A percentile compares a stretch with the other conserved stretches of the same genome.
Conservation (phyloP, 2,797 vertebrate genomes). For the Dromococcyx pavoninus region DNA sequence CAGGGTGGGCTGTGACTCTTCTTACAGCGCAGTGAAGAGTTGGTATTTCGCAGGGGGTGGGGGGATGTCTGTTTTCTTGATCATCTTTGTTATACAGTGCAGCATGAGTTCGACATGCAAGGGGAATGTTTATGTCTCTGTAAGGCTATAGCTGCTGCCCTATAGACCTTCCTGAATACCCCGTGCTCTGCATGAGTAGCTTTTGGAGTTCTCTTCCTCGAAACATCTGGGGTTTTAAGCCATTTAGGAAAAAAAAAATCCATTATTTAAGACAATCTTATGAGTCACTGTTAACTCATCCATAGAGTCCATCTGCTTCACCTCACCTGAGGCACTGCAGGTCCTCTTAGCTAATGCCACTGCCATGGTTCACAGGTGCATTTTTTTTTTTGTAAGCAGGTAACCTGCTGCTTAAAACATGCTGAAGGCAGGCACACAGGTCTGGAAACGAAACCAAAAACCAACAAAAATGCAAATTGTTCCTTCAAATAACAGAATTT, state of each 20-base stretch:
- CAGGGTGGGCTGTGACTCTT: neutral
- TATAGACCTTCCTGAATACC: neutral
- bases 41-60: neutral
- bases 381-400: neutral
- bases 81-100: neutral
- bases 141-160: neutral
- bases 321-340: neutral
- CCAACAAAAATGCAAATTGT: neutral
- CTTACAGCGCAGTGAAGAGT: accelerated
- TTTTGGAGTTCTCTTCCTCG: neutral
- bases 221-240: neutral
- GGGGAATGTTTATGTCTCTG: neutral
- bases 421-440: accelerated
- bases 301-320: neutral
- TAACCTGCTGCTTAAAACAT: neutral
- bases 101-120: neutral
- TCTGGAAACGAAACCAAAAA: neutral
- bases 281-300: neutral
- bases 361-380: neutral
- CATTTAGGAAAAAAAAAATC: neutral
- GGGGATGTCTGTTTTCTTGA: neutral
- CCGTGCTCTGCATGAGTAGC: neutral
- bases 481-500: neutral
- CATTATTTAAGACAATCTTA: neutral
- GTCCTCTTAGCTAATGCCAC: neutral